Percentiles rank a stretch among this genome's conserved stretches.
Evolutionary conservation across 1,140 invertebrate genomes (phyloP).

Genomic region (Holcopasites calliopsidis): DNA sequence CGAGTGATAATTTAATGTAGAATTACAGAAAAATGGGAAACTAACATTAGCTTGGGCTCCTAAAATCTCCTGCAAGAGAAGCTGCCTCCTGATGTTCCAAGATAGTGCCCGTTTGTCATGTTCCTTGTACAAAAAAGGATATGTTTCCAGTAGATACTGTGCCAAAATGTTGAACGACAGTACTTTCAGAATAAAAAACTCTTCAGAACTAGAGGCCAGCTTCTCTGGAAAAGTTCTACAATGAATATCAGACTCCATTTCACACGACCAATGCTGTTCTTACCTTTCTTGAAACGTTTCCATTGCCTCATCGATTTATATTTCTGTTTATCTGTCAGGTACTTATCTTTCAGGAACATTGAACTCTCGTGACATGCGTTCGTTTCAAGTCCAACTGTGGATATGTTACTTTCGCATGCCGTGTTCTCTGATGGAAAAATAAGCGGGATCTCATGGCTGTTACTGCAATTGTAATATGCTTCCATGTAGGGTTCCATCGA

Average conservation of each 20-base stretch:
- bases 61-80: constrained; percentile 87
- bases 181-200: constrained; percentile 73
- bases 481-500: constrained; percentile 66
- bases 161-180: constrained; percentile 94
- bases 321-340: constrained; percentile 55
- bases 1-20: too few relatives aligned
- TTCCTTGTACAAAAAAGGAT: constrained; percentile 86
- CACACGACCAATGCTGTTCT: not conserved
- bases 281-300: constrained; percentile 65
- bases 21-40: constrained; percentile 9
- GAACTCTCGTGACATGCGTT: constrained; percentile 16
- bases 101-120: constrained; percentile 82
- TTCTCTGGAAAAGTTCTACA: constrained; percentile 55
- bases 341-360: constrained; percentile 24
- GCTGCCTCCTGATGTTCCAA: constrained; percentile 86
- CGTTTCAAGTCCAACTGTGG: constrained; percentile 21
- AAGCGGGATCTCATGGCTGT: constrained; percentile 38
- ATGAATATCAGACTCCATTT: not conserved
- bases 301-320: constrained; percentile 73
- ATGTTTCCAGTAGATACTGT: constrained; percentile 88
- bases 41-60: constrained; percentile 87
- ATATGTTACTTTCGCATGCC: constrained; percentile 2
- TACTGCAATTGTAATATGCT: constrained; percentile 40
- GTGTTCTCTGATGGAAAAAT: constrained; percentile 1
- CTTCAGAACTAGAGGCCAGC: constrained; percentile 48